A percentile compares a stretch with the other conserved stretches of the same genome.
Evolutionary conservation across 2,797 vertebrate species (phyloP).

Genomic region (Sardinella longiceps): DNA sequence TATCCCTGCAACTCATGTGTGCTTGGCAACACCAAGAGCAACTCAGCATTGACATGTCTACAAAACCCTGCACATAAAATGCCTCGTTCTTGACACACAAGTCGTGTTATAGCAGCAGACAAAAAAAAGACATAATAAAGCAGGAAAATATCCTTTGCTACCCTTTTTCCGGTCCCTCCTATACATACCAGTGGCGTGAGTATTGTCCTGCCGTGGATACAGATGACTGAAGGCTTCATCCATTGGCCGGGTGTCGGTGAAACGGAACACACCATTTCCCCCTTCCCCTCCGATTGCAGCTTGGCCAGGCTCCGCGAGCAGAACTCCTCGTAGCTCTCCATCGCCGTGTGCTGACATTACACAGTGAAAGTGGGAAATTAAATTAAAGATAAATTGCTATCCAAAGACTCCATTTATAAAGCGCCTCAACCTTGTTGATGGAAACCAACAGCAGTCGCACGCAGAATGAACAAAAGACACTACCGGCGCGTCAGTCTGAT

Average conservation of each 20-base stretch:
- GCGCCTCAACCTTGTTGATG: neutral
- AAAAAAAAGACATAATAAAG: neutral
- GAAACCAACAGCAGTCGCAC: neutral
- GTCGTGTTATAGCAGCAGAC: neutral
- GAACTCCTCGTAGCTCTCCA: slow-evolving; percentile 92
- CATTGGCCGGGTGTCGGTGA: slow-evolving; percentile 53
- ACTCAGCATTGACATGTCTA: neutral
- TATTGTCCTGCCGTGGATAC: slow-evolving; percentile 82
- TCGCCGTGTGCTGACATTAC: slow-evolving; percentile 48
- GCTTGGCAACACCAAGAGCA: neutral
- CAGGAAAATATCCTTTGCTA: neutral
- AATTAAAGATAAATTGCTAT: neutral
- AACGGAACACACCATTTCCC: slow-evolving; percentile 49
- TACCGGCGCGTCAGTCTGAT: neutral
- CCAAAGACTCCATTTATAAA: neutral
- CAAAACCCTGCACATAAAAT: neutral
- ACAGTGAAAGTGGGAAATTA: slow-evolving; percentile 29
- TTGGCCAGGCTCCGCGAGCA: slow-evolving; percentile 76
- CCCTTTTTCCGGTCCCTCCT: neutral
- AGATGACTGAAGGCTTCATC: slow-evolving; percentile 77
- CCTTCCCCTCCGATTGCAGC: slow-evolving; percentile 72
- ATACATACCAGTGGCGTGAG: slow-evolving; percentile 87
- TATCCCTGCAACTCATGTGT: neutral
- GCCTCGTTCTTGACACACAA: neutral
- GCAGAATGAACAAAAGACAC: neutral